A percentile compares a stretch with the other conserved stretches of the same genome.
phyloP scores from a whole-genome alignment of 2,797 vertebrate genomes.

The Onychomys torridus region DNA sequence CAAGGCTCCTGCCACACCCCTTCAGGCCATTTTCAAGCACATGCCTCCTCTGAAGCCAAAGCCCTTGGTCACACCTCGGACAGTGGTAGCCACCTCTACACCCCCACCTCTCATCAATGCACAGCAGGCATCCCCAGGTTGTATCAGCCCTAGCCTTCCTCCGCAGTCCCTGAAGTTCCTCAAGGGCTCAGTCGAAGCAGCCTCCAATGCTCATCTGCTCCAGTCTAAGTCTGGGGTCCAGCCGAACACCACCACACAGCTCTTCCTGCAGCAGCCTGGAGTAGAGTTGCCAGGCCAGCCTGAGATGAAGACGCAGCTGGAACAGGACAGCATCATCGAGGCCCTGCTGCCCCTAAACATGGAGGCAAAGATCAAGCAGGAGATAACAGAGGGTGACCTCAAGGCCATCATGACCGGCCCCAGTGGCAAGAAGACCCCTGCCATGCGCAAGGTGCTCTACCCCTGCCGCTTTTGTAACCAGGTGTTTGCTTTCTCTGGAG shows the following conservation, averaged over 20 bases:
- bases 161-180: constrained; percentile 91
- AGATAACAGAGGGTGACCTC: constrained; percentile 92
- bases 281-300: constrained; percentile 86
- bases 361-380: constrained; percentile 94
- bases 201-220: constrained; percentile 84
- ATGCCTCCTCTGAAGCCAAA: constrained; percentile 97
- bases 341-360: constrained; percentile 90
- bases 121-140: constrained; percentile 96
- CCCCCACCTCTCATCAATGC: constrained; percentile 94
- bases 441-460: constrained; percentile 92
- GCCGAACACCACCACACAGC: constrained; percentile 74
- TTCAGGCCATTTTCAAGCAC: constrained; percentile 92
- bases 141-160: constrained; percentile 95
- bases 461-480: constrained; percentile 97
- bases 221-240: constrained; percentile 85
- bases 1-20: constrained; percentile 89
- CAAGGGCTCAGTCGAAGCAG: constrained; percentile 88
- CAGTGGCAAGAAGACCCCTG: constrained; percentile 86
- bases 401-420: constrained; percentile 89
- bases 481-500: constrained; percentile 95
- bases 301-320: constrained; percentile 90
- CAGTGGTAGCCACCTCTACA: constrained; percentile 93
- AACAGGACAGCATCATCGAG: constrained; percentile 93
- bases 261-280: constrained; percentile 84
- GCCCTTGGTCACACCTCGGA: constrained; percentile 94